phyloP scores from a whole-genome alignment of 2,797 vertebrate genomes.

The Bryconaethiops microstoma region DNA sequence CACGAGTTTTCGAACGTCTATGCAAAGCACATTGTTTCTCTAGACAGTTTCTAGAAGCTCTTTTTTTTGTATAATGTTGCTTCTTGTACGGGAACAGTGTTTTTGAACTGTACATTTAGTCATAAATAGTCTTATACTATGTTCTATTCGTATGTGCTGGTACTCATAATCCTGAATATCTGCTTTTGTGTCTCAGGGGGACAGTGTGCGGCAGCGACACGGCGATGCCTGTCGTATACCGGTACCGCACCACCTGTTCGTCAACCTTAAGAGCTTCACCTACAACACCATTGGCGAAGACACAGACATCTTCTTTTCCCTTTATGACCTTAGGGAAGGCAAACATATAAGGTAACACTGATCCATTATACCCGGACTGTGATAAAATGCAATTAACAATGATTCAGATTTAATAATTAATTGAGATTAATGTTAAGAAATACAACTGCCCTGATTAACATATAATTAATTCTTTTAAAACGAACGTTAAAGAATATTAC shows the following conservation, averaged over 20 bases:
- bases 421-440: no score
- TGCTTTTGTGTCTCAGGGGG: slow-evolving; percentile 76
- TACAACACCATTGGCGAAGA: slow-evolving; percentile 99
- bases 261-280: slow-evolving; percentile 98
- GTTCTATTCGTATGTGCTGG: not conserved
- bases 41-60: no score
- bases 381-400: no score
- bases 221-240: slow-evolving; percentile 92
- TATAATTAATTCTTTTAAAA: no score
- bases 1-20: not conserved
- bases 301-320: slow-evolving; percentile 93
- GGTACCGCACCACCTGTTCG: slow-evolving; percentile 95
- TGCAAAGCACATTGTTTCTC: not conserved
- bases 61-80: not conserved
- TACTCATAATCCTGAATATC: not conserved
- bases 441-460: no score
- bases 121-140: not conserved
- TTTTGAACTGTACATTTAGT: not conserved
- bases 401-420: no score
- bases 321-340: slow-evolving; percentile 94
- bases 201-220: slow-evolving; percentile 89
- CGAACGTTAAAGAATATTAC: no score
- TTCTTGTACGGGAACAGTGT: not conserved
- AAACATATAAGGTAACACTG: slow-evolving; percentile 92
- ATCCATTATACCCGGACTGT: not conserved